Percentiles rank a stretch among this genome's conserved stretches.
Evolutionary conservation across 2,113 vertebrate genomes (phyloP).

Genomic region (Erythrocebus patas): DNA sequence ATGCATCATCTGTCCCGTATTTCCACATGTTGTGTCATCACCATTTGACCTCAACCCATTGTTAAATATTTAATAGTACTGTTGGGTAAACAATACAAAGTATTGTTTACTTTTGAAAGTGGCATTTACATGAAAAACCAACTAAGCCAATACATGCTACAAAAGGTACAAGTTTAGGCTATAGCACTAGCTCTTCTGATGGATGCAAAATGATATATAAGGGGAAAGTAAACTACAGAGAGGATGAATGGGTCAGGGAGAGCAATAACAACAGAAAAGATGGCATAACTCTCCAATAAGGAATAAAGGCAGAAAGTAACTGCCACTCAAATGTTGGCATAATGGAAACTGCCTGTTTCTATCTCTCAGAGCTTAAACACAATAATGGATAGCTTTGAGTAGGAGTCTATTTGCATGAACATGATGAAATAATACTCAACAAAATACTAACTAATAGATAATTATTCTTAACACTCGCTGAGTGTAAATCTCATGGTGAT

Average conservation of each 20-base stretch:
- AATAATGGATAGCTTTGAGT: neutral
- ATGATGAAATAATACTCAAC: neutral
- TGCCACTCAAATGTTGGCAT: neutral
- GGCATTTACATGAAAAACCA: constrained; percentile 64
- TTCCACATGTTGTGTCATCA: constrained; percentile 72
- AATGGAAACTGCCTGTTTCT: neutral
- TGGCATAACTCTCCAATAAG: neutral
- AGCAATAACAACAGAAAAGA: constrained; percentile 10
- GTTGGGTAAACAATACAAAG: constrained; percentile 74
- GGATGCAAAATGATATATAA: neutral
- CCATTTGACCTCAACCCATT: constrained; percentile 74
- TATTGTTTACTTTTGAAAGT: constrained; percentile 72
- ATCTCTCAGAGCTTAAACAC: neutral
- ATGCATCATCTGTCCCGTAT: constrained; percentile 58
- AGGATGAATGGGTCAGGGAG: neutral
- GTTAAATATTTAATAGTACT: constrained; percentile 76
- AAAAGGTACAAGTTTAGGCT: constrained; percentile 37
- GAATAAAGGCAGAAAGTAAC: neutral
- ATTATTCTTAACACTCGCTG: neutral
- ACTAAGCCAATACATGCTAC: constrained; percentile 21
- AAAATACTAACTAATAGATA: neutral
- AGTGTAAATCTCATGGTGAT: neutral
- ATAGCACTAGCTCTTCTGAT: neutral
- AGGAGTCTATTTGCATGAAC: constrained; percentile 4
- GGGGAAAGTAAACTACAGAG: neutral